Percentiles rank a stretch among this genome's conserved stretches.
phyloP scores from a whole-genome alignment of 2,888 invertebrate species.

The Xylota sylvarum region DNA sequence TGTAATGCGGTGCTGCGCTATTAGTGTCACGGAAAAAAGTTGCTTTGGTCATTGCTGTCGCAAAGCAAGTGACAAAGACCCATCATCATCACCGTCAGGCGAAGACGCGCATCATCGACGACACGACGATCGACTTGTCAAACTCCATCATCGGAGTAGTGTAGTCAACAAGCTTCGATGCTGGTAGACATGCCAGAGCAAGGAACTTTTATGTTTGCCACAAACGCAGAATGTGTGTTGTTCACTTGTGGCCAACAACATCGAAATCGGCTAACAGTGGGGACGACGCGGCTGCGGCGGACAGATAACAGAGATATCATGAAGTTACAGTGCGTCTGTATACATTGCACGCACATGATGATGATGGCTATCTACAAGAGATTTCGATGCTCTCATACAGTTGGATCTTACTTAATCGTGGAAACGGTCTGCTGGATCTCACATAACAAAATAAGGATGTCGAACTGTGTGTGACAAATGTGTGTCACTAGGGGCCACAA shows the following conservation, averaged over 20 bases:
- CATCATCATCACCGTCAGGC: conserved; percentile 76
- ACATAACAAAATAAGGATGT: conserved; percentile 44
- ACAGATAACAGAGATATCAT: conserved; percentile 73
- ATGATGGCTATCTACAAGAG: conserved; percentile 64
- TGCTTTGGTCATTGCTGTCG: conserved; percentile 74
- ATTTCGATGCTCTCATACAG: conserved; percentile 44
- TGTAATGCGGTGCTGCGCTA: conserved; percentile 51
- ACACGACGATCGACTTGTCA: conserved; percentile 75
- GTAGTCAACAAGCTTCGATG: conserved; percentile 68
- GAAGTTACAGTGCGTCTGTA: conserved; percentile 57
- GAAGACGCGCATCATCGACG: conserved; percentile 61
- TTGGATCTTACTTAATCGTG: conserved; percentile 20
- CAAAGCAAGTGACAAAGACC: conserved; percentile 71
- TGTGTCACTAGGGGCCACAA: conserved; percentile 50
- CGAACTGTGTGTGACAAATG: conserved; percentile 61
- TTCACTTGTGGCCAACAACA: conserved; percentile 38
- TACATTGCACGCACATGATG: conserved; percentile 60
- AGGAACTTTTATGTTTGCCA: conserved; percentile 69
- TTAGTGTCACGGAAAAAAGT: conserved; percentile 52
- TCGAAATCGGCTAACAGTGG: conserved; percentile 10
- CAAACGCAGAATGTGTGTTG: conserved; percentile 50
- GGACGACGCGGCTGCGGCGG: too few species aligned
- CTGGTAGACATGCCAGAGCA: conserved; percentile 73
- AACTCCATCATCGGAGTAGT: conserved; percentile 67
- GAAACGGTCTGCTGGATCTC: conserved; percentile 27